Percentiles rank a stretch among this genome's conserved stretches.
Evolutionary conservation across 2,888 invertebrate species (phyloP).

Genomic region (Tuberolachnus salignus): DNA sequence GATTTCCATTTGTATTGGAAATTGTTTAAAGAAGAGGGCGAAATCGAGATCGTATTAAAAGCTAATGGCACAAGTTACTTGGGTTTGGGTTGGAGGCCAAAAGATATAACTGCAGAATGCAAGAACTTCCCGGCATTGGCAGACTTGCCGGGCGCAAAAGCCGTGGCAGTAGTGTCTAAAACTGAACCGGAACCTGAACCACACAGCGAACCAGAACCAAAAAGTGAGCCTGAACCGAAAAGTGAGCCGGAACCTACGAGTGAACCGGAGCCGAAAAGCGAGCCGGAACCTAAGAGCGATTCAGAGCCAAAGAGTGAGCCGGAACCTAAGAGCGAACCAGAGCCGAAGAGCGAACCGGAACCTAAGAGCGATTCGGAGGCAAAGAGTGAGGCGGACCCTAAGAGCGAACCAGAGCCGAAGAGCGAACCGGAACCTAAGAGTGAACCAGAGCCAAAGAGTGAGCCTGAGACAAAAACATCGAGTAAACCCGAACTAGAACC

Average conservation of each 20-base stretch:
- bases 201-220: constrained; percentile 63
- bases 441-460: constrained; percentile 61
- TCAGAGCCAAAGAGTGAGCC: constrained; percentile 63
- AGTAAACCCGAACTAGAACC: constrained; percentile 60
- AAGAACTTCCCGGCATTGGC: constrained; percentile 73
- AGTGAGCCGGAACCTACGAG: constrained; percentile 62
- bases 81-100: constrained; percentile 91
- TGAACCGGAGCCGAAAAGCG: constrained; percentile 63
- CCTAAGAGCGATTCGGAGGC: constrained; percentile 64
- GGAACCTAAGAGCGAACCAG: constrained; percentile 63
- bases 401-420: constrained; percentile 63
- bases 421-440: constrained; percentile 63
- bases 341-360: constrained; percentile 63
- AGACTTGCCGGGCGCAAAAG: constrained; percentile 48
- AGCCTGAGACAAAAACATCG: constrained; percentile 60
- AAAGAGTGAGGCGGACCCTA: constrained; percentile 63
- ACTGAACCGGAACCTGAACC: constrained; percentile 59
- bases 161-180: constrained; percentile 57
- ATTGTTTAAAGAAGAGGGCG: constrained; percentile 79
- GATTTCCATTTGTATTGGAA: constrained; percentile 85
- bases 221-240: constrained; percentile 63
- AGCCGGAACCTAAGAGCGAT: constrained; percentile 64
- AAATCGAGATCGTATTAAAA: constrained; percentile 84
- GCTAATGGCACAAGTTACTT: constrained; percentile 89
- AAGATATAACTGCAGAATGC: constrained; percentile 74